Evolutionary conservation across 1,140 invertebrate genomes (phyloP).

Genomic region (Euborellia annulipes): DNA sequence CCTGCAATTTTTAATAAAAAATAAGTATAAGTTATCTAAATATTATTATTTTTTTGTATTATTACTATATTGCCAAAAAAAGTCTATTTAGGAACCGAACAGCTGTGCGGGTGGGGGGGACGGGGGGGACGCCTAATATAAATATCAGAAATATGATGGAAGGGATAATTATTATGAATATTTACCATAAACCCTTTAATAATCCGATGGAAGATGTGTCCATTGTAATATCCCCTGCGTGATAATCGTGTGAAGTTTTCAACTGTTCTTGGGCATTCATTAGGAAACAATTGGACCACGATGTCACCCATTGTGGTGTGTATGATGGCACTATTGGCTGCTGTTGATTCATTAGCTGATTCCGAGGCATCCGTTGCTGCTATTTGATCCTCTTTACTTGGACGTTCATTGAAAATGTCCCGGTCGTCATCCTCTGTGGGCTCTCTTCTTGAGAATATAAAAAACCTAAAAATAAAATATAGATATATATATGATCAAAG

Average conservation of each 20-base stretch:
- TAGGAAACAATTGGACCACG: conserved; percentile 78
- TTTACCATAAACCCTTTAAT: conserved; percentile 91
- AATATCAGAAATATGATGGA: too few relatives aligned
- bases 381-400: conserved; percentile 95
- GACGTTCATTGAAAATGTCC: conserved; percentile 98
- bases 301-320: conserved; percentile 95
- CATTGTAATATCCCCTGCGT: conserved; percentile 94
- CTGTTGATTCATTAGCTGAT: too few relatives aligned
- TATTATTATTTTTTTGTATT: too few relatives aligned
- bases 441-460: conserved; percentile 36
- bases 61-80: too few relatives aligned
- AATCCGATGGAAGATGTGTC: conserved; percentile 93
- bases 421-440: conserved; percentile 84
- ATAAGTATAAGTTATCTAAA: too few relatives aligned
- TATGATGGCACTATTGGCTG: conserved; percentile 55
- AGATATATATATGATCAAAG: too few relatives aligned
- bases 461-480: too few relatives aligned
- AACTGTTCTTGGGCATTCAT: conserved; percentile 86
- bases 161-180: too few relatives aligned
- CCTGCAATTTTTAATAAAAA: too few relatives aligned
- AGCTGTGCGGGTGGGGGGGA: too few relatives aligned
- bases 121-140: too few relatives aligned
- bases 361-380: conserved; percentile 82
- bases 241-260: conserved; percentile 98
- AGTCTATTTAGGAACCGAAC: too few relatives aligned